Base-by-base conservation (phyloP, 2,113 vertebrate genomes). In the Vimba vimba region DNA sequence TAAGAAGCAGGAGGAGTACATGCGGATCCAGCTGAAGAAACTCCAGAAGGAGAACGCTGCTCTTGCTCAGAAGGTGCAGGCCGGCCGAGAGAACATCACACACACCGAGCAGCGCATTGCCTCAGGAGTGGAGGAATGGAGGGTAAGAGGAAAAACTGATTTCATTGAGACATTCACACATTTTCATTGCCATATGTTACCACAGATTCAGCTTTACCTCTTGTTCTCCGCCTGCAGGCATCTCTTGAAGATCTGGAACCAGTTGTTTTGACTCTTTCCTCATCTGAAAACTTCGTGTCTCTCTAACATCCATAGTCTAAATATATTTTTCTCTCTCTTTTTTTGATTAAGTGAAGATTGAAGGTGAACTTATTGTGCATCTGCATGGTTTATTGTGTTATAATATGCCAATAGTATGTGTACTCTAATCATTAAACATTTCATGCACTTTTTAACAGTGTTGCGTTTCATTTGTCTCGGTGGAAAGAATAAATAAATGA, bases 1-100 rank as follows among this genome's bases (percentile, higher is more conserved):
- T 89, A 87, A 88, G 86, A 94, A 95, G 76, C 95, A 95, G 85
- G 90, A 94, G 68, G 91, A 90, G 52, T 95, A 93, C 83, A 86
- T 95, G 88, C 87, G 69, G 47, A 81, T 79, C 27, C 91, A 95
- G 91, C 90, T 95, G 83, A 93, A 92, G 86, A 94, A 92, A 83
- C 91, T 95, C 45, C 83, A 89, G 88, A 91, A 88, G 30, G 93
- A 95, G 78, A 95, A 95, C 25, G 91, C 93, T 45, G 86, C 86
- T 9, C 91, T 95, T 2, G 92, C 92, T 62, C 88, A 93, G 81
- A 92, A 78, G 33, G 95, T 94, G 76, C 91, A 86, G 86, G 87
- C 91, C 2, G 94, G 94, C 1, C 89, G 95, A 86, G 93, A 94
- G 8, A 89, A 45, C 25, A 83, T 95, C 50, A 33, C 89, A 75